A percentile compares a stretch with the other conserved stretches of the same genome.
These are phyloP conservation scores for Elephas maximus DNA, from an alignment of 2,113 vertebrate species.

Conservation along the genomic window DNA sequence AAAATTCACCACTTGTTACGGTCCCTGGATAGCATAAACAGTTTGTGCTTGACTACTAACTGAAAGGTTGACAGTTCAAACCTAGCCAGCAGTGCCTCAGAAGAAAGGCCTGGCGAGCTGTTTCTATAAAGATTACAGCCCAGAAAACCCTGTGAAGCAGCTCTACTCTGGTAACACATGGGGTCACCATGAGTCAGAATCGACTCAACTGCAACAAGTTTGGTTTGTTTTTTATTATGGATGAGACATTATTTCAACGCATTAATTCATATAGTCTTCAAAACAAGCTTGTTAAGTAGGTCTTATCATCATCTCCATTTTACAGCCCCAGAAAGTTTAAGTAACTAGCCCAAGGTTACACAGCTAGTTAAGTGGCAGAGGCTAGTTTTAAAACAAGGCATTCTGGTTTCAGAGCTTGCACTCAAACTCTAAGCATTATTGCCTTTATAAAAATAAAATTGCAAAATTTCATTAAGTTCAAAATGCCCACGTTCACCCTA, in stretches of 20 bases:
- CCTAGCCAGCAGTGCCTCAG: too few species aligned
- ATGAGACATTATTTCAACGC: fast-evolving
- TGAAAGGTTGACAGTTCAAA: too few species aligned
- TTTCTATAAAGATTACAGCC: too few species aligned
- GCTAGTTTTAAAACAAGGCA: not conserved
- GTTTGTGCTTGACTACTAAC: too few species aligned
- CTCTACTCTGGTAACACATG: too few species aligned
- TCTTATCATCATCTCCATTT: not conserved
- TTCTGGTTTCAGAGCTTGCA: not conserved
- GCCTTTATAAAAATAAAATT: not conserved
- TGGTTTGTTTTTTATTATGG: not conserved
- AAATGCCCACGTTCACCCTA: not conserved
- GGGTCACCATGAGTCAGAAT: not conserved
- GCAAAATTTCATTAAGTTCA: not conserved
- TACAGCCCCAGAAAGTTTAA: not conserved
- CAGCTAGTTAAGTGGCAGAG: not conserved
- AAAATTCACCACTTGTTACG: not conserved
- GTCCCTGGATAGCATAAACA: too few species aligned
- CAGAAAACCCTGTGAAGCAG: too few species aligned
- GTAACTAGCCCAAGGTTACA: not conserved
- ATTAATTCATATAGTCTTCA: not conserved
- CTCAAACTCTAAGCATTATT: not conserved
- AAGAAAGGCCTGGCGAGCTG: too few species aligned
- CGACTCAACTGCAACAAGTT: not conserved
- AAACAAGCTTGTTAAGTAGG: not conserved